phyloP scores from a whole-genome alignment of 1,140 invertebrate species.

The Nilaparvata lugens region DNA sequence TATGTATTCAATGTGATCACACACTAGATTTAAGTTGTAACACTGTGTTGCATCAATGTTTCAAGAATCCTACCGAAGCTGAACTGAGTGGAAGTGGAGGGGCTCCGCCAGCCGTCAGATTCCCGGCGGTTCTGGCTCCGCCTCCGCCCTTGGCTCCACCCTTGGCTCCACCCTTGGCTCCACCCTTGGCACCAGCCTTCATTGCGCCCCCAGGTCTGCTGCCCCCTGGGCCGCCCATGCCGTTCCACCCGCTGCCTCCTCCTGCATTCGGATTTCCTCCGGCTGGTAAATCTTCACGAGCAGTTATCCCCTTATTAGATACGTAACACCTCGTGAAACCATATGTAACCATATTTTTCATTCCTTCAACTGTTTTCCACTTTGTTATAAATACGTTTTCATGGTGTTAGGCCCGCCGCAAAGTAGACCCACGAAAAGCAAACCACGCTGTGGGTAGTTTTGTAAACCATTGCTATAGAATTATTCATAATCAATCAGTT shows the following conservation, averaged over 20 bases:
- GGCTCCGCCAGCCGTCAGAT: neutral
- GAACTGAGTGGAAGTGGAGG: no score
- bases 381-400: no score
- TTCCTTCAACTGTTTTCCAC: conserved; percentile 12
- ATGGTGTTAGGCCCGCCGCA: no score
- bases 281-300: conserved; percentile 24
- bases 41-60: no score
- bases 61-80: no score
- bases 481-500: no score
- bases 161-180: neutral
- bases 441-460: no score
- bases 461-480: no score
- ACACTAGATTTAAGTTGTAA: no score
- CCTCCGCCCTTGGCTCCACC: neutral
- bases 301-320: conserved; percentile 39
- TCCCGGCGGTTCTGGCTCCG: neutral
- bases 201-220: neutral
- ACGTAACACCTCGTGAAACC: conserved; percentile 19
- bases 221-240: conserved; percentile 39
- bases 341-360: conserved; percentile 26
- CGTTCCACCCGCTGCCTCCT: conserved; percentile 65
- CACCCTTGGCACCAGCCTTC: conserved; percentile 3
- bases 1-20: no score
- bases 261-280: conserved; percentile 53
- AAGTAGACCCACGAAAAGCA: no score